Evolutionary conservation across 1,140 invertebrate genomes (phyloP), one percentile per base, ranked within the genome.

Genomic region (Lerema accius): DNA sequence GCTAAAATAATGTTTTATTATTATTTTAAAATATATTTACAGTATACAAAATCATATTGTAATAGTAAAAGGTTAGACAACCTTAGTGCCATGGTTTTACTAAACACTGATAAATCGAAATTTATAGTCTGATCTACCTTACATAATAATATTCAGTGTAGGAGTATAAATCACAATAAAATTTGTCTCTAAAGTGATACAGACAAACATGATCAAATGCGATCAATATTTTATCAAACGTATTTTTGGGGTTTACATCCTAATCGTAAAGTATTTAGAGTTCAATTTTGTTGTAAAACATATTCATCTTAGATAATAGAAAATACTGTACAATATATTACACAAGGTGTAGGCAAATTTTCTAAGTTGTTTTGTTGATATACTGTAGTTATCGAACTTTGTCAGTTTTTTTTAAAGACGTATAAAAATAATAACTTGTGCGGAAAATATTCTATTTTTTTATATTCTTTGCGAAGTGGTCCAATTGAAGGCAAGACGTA

Each of bases 401-500:
- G 5, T 9, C 10, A 40, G 19, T 14, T 9, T 17, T 40, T 3
- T 39, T 53, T 4, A 4, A 39, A 19, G 6, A 39, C 2, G 10
- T 37, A 39, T 19, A 39, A 17, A 39, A 19, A 19, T 19, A 40
- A 39, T 13, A 40, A 40, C 9, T 40, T 43, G 51, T 43, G 39
- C 51, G 26, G 19, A 43, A 56, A 43, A 43, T 32, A 15, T 35
- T 40, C 11, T 7, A 11, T 16, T 37, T 39, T 28, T 49, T 43
- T 10, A 17, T 10, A 49, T 43, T 55, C n/a, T 26, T 39, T 37
- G 10, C 59, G 7, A 61, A 39, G 35, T 73, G 64, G 61, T 67
- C 67, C 55, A 46, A 65, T 16, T 56, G 11, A 32, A 66, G 73
- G 69, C 73, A 75, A 75, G 73, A 65, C 53, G n/a, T 26, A 39